Evolutionary conservation across 2,888 invertebrate genomes (phyloP), one percentile per base, ranked within the genome.

Genomic region (Hydropsyche betteni): DNA sequence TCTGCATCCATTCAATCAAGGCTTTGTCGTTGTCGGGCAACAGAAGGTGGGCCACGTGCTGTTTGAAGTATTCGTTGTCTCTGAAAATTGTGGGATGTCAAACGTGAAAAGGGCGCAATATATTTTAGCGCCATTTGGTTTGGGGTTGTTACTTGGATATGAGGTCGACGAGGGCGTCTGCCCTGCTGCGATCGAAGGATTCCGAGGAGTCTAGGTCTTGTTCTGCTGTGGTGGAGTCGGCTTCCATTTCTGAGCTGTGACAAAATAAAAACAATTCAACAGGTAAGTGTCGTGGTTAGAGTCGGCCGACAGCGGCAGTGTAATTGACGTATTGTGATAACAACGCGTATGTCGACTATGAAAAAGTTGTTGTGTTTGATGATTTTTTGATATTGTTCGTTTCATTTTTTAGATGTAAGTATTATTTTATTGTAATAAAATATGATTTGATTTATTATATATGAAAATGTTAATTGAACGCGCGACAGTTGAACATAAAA

Each of bases 11-110:
- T 75, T 85, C 83, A 75, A 87, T 85, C 34, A 89, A 81, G 81
- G 89, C 88, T 7, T 85, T 86, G 80, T 88, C 88, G 74, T 87
- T 87, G 2, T 88, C 88, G 36, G 84, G 84, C 74, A 84, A 84
- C 14, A 89, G 80, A 84, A 88, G 84, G 51, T 87, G 87, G 70
- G 85, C 83, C 8, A 89, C 85, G 0, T 85, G 85, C 73, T 85
- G 81, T 76, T 86, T 86, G 75, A 86, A 88, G 76, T 84, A 86
- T 64, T 86, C 87, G 5, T 82, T 81, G 75, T 83, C 83, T 72
- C 84, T 84, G 79, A 14, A 82, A 82, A 2, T 53, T 14, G n/a
- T n/a, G 14, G 14, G 14, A 12, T 53, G 24, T 24, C 2, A 2
- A 24, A 24, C 24, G 24, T 24, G 1, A 24, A 24, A 24, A 61